A percentile compares a stretch with the other conserved stretches of the same genome.
Evolutionary conservation across 2,888 invertebrate genomes (phyloP).

Genomic region (Palloptera scutellata): DNA sequence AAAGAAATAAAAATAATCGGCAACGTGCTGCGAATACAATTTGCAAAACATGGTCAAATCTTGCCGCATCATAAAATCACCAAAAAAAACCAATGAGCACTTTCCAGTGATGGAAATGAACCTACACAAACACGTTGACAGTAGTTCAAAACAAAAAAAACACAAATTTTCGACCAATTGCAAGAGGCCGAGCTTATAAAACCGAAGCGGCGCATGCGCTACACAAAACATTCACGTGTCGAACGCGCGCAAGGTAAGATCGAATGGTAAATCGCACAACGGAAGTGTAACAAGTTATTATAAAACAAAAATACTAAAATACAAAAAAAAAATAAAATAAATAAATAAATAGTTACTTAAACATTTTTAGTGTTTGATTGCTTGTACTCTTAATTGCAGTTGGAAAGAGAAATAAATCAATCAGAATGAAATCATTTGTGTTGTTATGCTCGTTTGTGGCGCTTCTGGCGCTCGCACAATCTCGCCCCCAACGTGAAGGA

Average conservation of each 20-base stretch:
- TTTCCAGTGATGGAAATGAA: constrained; percentile 7
- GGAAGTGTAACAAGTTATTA: constrained; percentile 10
- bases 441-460: constrained; percentile 46
- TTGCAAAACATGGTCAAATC: background rate
- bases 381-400: constrained; percentile 29
- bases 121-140: background rate
- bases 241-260: constrained; percentile 55
- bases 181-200: constrained; percentile 54
- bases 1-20: background rate
- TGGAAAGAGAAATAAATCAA: constrained; percentile 16
- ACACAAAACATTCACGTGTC: constrained; percentile 48
- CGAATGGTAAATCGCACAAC: constrained; percentile 10
- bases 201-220: constrained; percentile 45
- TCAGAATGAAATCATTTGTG: constrained; percentile 40
- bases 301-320: constrained; percentile 24
- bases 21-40: constrained; percentile 16
- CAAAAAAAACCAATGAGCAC: constrained; percentile 1
- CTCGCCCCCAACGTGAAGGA: constrained; percentile 74
- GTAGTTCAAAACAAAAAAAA: too few relatives aligned
- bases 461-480: constrained; percentile 45
- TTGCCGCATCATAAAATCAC: background rate
- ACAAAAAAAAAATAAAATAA: background rate
- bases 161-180: constrained; percentile 18
- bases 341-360: constrained; percentile 11
- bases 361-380: constrained; percentile 12